A percentile compares a stretch with the other conserved stretches of the same genome.
Evolutionary conservation across 2,888 invertebrate genomes (phyloP).

Genomic region (Parnassius orleans): DNA sequence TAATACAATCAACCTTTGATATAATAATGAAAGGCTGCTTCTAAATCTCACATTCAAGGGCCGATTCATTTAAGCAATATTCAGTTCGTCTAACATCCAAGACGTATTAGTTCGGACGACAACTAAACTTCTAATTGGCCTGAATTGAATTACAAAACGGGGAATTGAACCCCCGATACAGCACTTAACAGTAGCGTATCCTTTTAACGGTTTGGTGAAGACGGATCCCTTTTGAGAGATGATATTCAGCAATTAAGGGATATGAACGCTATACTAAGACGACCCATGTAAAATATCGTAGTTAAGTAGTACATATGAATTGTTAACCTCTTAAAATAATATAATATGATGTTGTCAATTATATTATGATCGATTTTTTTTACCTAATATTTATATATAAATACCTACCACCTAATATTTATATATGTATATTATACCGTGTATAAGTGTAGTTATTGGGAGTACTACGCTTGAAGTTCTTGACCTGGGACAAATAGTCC

Average conservation of each 20-base stretch:
- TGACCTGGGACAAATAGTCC: too few relatives aligned
- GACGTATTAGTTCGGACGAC: conserved; percentile 60
- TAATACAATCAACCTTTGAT: not conserved
- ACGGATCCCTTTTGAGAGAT: conserved; percentile 69
- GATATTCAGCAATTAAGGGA: conserved; percentile 75
- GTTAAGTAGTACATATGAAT: too few relatives aligned
- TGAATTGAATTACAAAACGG: conserved; percentile 76
- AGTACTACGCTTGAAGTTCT: too few relatives aligned
- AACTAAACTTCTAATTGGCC: conserved; percentile 77
- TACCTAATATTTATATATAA: too few relatives aligned
- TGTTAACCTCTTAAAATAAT: too few relatives aligned
- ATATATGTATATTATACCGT: too few relatives aligned
- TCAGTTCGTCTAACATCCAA: conserved; percentile 57
- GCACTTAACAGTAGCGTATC: conserved; percentile 72
- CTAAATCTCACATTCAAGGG: conserved; percentile 32
- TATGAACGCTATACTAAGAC: conserved; percentile 40
- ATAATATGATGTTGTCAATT: too few relatives aligned
- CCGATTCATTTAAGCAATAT: conserved; percentile 42
- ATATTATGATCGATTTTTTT: too few relatives aligned
- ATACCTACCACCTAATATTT: too few relatives aligned
- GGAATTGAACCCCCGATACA: conserved; percentile 76
- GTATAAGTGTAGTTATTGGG: too few relatives aligned
- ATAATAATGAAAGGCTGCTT: too few relatives aligned
- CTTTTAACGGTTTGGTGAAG: conserved; percentile 80
- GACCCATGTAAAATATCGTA: conserved; percentile 31